Conservation (phyloP, 1,140 invertebrate genomes). For the Limonius californicus region DNA sequence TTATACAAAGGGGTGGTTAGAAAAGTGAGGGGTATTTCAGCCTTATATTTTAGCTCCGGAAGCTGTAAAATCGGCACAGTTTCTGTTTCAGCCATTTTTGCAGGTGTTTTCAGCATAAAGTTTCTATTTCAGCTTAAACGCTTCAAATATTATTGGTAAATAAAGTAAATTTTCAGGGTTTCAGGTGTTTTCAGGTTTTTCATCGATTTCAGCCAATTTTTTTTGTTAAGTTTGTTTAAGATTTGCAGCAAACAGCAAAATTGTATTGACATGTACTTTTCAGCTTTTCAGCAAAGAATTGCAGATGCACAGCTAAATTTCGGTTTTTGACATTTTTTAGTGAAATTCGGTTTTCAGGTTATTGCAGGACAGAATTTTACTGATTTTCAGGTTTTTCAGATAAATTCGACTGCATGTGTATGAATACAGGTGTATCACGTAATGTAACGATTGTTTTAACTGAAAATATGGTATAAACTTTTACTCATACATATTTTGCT, state of each 20-base stretch:
- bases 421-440: background rate
- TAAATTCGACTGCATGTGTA: slow-evolving; percentile 9
- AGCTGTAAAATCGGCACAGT: background rate
- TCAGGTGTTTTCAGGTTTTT: background rate
- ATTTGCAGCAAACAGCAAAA: slow-evolving; percentile 11
- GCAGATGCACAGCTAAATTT: background rate
- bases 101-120: background rate
- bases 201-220: background rate
- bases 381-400: slow-evolving; percentile 11
- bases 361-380: slow-evolving; percentile 2
- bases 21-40: too few relatives aligned
- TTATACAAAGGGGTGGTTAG: too few relatives aligned
- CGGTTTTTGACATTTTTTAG: too few relatives aligned
- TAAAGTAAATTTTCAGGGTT: slow-evolving; percentile 3
- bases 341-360: background rate
- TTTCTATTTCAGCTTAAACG: background rate
- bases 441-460: slow-evolving; percentile 1
- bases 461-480: background rate
- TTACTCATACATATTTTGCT: slow-evolving; percentile 34
- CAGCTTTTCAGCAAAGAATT: slow-evolving; percentile 7
- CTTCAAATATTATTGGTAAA: too few relatives aligned
- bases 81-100: background rate
- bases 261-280: background rate
- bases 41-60: background rate
- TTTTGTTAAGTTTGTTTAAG: background rate